Conservation (phyloP, 2,113 vertebrate genomes). For the Ochotona curzoniae region DNA sequence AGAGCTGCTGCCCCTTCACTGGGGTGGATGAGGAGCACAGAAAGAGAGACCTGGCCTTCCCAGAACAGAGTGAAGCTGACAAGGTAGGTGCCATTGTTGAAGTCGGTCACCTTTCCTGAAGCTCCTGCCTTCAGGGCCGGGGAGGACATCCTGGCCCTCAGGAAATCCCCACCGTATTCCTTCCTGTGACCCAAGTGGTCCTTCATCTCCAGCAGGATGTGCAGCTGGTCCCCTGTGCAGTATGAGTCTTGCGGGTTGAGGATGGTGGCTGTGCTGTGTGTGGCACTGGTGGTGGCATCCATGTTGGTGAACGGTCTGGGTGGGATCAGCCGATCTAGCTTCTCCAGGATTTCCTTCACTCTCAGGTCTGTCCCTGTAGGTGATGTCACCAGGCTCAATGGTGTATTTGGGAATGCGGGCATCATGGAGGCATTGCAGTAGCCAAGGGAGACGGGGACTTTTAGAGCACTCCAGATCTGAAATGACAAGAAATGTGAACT, state of each 20-base stretch:
- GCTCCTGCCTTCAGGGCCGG: slow-evolving; percentile 44
- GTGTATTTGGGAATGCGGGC: not conserved
- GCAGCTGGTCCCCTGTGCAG: slow-evolving; percentile 66
- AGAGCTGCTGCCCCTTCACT: slow-evolving; percentile 61
- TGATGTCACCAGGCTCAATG: not conserved
- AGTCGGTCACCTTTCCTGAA: slow-evolving; percentile 50
- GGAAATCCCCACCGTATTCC: slow-evolving; percentile 70
- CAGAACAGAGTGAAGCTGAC: slow-evolving; percentile 54
- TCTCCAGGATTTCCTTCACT: slow-evolving; percentile 23
- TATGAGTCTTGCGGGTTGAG: slow-evolving; percentile 42
- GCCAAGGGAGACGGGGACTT: not conserved
- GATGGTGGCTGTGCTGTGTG: slow-evolving; percentile 41
- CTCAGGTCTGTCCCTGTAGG: not conserved
- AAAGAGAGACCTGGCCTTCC: slow-evolving; percentile 32
- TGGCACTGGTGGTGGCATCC: slow-evolving; percentile 39
- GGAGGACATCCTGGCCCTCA: slow-evolving; percentile 68
- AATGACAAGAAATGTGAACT: not conserved
- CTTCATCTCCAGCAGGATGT: slow-evolving; percentile 34
- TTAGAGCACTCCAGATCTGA: slow-evolving; percentile 35
- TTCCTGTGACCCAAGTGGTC: slow-evolving; percentile 64
- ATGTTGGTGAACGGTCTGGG: not conserved
- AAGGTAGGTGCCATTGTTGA: slow-evolving; percentile 69
- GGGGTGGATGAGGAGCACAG: slow-evolving; percentile 75
- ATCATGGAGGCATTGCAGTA: not conserved
- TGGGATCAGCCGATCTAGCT: slow-evolving; percentile 27